Percentiles rank a stretch among this genome's conserved stretches.
Evolutionary conservation across 2,888 invertebrate genomes (phyloP).

Genomic region (Micoletzkya japonica): DNA sequence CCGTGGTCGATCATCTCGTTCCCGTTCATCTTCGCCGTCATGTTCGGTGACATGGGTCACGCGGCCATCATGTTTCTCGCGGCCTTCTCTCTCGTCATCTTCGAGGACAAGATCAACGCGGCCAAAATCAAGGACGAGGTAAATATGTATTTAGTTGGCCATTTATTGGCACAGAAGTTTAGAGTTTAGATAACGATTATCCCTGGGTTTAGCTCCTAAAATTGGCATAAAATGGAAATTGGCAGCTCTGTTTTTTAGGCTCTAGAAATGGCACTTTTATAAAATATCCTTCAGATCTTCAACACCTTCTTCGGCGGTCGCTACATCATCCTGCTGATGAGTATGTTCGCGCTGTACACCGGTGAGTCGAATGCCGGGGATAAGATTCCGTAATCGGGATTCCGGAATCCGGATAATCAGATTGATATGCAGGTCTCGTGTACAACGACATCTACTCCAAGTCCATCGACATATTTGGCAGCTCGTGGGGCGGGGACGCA

Average conservation of each 20-base stretch:
- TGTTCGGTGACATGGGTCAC: constrained; percentile 98
- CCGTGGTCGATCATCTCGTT: constrained; percentile 96
- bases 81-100: constrained; percentile 89
- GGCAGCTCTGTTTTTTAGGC: background rate
- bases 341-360: constrained; percentile 63
- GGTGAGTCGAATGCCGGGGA: constrained; percentile 31
- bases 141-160: too few relatives aligned
- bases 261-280: background rate
- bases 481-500: constrained; percentile 38
- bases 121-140: constrained; percentile 58
- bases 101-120: constrained; percentile 79
- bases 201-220: too few relatives aligned
- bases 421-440: constrained; percentile 90
- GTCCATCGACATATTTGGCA: constrained; percentile 90
- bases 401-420: too few relatives aligned
- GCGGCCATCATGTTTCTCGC: constrained; percentile 87
- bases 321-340: constrained; percentile 85
- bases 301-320: constrained; percentile 96
- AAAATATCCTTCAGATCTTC: constrained; percentile 81
- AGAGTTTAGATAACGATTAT: too few relatives aligned
- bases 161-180: too few relatives aligned
- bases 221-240: background rate
- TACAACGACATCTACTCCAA: constrained; percentile 98
- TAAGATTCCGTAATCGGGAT: too few relatives aligned
- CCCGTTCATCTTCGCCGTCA: constrained; percentile 93